These are phyloP conservation scores for Microcebus ravelobensis DNA, from an alignment of 2,113 vertebrate genomes.

Conservation along the genomic window DNA sequence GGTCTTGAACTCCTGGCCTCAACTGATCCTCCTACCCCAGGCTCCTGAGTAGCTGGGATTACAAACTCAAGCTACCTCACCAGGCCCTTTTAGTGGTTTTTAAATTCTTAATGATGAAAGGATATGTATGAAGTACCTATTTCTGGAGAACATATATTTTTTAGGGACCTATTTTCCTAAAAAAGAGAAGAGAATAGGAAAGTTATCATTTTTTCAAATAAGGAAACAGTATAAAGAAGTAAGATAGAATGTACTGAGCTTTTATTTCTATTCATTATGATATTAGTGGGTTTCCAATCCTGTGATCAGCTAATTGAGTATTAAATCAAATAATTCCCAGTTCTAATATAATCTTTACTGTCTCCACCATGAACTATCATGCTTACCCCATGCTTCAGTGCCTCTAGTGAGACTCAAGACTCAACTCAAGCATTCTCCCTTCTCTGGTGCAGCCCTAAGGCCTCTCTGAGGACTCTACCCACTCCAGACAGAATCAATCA, in stretches of 20 bases:
- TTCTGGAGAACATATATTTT: slow-evolving; percentile 14
- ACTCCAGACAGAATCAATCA: neutral
- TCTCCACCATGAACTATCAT: neutral
- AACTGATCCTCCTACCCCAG: no score
- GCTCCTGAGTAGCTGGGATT: no score
- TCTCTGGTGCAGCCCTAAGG: neutral
- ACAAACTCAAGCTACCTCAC: no score
- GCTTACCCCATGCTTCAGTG: neutral
- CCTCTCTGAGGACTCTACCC: neutral
- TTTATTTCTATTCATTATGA: slow-evolving; percentile 22
- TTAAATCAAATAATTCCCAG: slow-evolving; percentile 30
- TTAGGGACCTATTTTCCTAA: neutral
- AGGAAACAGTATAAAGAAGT: slow-evolving; percentile 22
- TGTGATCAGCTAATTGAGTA: neutral
- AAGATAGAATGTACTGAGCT: neutral
- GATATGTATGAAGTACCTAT: slow-evolving; percentile 29
- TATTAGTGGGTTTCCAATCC: neutral
- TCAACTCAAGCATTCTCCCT: neutral
- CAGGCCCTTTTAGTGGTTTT: no score
- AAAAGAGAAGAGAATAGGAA: neutral
- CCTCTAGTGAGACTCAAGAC: slow-evolving; percentile 3
- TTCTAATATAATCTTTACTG: slow-evolving; percentile 2
- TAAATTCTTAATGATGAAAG: slow-evolving; percentile 18
- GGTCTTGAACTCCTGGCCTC: no score
- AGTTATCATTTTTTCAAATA: slow-evolving; percentile 35